Base-by-base conservation (phyloP, 2,113 vertebrate species). In the Brachionichthys hirsutus region DNA sequence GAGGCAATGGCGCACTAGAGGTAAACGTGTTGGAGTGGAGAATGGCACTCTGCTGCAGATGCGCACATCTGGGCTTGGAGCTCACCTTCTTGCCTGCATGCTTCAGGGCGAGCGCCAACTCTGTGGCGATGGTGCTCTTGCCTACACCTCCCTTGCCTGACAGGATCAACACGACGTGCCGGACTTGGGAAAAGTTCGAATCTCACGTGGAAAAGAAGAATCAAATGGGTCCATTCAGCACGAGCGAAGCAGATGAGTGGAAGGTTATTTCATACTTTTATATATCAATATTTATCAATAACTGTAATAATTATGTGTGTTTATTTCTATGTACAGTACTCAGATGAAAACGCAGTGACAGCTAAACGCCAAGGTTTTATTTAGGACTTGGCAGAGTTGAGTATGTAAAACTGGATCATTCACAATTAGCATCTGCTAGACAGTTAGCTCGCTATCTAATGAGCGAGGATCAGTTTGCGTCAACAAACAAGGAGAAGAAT, bases 131-230 rank as follows among this genome's bases (percentile, higher is more conserved):
- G 68, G 95, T 98, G 88, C 97, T 99, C 75, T 99, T 99, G 2
- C 97, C 97, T 1, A 98, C 96, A 0, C 97, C 97, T 0, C 97
- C 97, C 80, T 99, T 99, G 16, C 97, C 97, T 0, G 96, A 99
- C 50, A 99, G 92, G 14, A 99, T 90, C 49, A 99, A 70, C 42
- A 99, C 35, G 48, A 98, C 90, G 62, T 93, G 94, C 49, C 2
- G 78, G 20, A 98, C 92, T 1, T 92, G 88, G 0, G 90, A 67
- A 85, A 98, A 81, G 73, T 80, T 94, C 17, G 82, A 85, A 3
- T 85, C 79, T 60, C 73, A 85, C 91, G 61, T 36, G 24, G 24
- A 50, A 56, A 62, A 53, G 2, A 15, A 41, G 13, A 35, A 17
- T 43, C 1, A 24, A 13, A 6, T 1, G 0, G 10, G 0, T 62